Evolutionary conservation across 2,797 vertebrate species (phyloP), one percentile per base, ranked within the genome.

Genomic region (Leptatherina wallacei): DNA sequence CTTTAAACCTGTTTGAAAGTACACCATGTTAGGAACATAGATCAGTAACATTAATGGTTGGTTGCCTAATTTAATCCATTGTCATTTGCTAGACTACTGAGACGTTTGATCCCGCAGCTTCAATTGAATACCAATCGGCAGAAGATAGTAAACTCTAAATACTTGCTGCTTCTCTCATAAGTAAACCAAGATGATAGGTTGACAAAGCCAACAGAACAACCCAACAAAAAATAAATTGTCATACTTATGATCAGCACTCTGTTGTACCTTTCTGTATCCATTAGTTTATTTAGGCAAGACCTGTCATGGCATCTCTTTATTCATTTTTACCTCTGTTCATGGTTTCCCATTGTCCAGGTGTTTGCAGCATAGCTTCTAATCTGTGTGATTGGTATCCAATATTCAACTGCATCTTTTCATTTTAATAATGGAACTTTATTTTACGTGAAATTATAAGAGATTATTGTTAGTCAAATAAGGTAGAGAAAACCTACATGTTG

Each of bases 61-160:
- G 9, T 59, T 59, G 6, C 6, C 78, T 5, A 58, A 65, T 56
- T 3, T 7, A 32, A 61, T 70, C 62, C 6, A 51, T 20, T 22
- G 56, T 54, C 55, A 35, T 63, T 52, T 38, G 11, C 24, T 61
- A 42, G 36, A 66, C 29, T 16, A 40, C 59, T 67, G 47, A 65
- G 65, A 67, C 47, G 49, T 44, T 66, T 55, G 24, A 40, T 67
- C 52, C 75, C 32, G 33, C 40, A 71, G 16, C 35, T 42, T 51
- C 40, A 44, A 0, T 27, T 80, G 38, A 30, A 59, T 69, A 27
- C 3, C 24, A 65, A 33, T 27, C 52, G 61, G 44, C 22, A 47
- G 6, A 18, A 66, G 4, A 61, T 10, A 27, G 5, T 49, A 30
- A 30, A 54, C 52, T 24, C 11, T 13, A 16, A 29, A 55, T 18